Evolutionary conservation across 2,888 invertebrate genomes (phyloP), one percentile per base, ranked within the genome.

Genomic region (Loripinus fragilis): DNA sequence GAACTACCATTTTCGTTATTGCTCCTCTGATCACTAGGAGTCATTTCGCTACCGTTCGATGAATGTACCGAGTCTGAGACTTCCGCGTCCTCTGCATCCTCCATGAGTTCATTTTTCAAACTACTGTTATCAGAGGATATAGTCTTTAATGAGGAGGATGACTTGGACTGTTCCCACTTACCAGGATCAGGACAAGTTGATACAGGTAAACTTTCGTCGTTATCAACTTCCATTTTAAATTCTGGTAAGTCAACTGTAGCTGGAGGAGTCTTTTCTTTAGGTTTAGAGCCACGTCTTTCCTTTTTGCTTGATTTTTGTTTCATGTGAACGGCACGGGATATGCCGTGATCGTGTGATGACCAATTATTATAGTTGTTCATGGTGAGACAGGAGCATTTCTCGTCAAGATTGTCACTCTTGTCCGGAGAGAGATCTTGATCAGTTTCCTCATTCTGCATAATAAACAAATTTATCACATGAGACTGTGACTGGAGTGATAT

Each of bases 21-120:
- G 79, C 90, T 90, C 50, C 90, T 78, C 64, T 89, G 87, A 71
- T 91, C 90, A 75, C 90, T 90, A 1, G 90, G 89, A 0, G 91
- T 86, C 1, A 91, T 50, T 84, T 95, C 89, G 81, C 94, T 91
- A 79, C 93, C 90, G 76, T 93, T 85, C 81, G 87, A 65, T 2
- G 83, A 85, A 42, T 83, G 71, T 3, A 76, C 50, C 2, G 83
- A 83, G 41, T 77, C 75, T 15, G 76, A 78, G 33, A 20, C 60
- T 23, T 60, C 60, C 5, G 60, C 60, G 33, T 33, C 30, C 28
- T 60, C 60, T 28, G 8, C 60, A 7, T 60, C 60, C 23, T 60
- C 60, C 60, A 60, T 60, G 7, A 60, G 33, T 60, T 60, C 60
- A 60, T 60, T 60, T 33, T 60, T 60, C 33, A 60, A 60, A 60